Percentiles rank a stretch among this genome's conserved stretches.
Evolutionary conservation across 2,888 invertebrate species (phyloP).

Genomic region (Gryllus longicercus): DNA sequence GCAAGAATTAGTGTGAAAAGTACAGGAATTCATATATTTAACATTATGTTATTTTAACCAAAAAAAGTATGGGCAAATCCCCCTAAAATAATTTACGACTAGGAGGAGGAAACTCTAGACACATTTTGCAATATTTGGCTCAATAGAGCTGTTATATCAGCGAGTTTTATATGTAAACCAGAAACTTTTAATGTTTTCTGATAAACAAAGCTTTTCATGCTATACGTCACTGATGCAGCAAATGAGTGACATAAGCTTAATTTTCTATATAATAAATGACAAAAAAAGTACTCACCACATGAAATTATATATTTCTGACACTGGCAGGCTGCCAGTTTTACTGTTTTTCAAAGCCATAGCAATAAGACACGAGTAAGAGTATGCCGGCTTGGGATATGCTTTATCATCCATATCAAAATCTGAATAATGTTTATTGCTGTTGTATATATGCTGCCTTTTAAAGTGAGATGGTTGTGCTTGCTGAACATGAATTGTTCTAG

Average conservation of each 20-base stretch:
- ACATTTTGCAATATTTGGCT: neutral
- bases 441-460: constrained; percentile 1
- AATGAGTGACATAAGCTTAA: neutral
- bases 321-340: constrained; percentile 87
- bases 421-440: constrained; percentile 21
- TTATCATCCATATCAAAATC: constrained; percentile 51
- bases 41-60: too few relatives aligned
- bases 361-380: constrained; percentile 96
- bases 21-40: too few relatives aligned
- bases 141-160: neutral
- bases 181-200: too few relatives aligned
- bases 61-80: too few relatives aligned
- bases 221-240: too few relatives aligned
- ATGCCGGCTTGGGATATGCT: constrained; percentile 90
- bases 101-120: neutral
- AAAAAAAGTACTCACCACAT: constrained; percentile 74
- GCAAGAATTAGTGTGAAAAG: too few relatives aligned
- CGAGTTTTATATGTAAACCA: too few relatives aligned
- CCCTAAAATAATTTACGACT: too few relatives aligned
- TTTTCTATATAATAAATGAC: neutral
- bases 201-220: too few relatives aligned
- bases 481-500: neutral
- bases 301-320: constrained; percentile 97
- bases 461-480: neutral
- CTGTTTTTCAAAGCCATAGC: constrained; percentile 98